A percentile compares a stretch with the other conserved stretches of the same genome.
Conservation (phyloP, 2,888 invertebrate genomes). For the Invenusta paracnida region DNA sequence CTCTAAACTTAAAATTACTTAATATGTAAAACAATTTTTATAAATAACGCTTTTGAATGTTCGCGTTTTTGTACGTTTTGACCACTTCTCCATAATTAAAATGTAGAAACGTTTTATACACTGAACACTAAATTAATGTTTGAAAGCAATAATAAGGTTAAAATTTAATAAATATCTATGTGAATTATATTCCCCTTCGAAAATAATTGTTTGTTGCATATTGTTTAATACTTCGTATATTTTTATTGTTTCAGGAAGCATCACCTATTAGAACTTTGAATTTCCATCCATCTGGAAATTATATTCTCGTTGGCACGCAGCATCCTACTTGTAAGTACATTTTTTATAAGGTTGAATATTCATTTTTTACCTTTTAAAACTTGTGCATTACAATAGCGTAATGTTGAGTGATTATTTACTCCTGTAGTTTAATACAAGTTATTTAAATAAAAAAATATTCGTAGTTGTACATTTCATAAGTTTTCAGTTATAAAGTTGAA, state of each 20-base stretch:
- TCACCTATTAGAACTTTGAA: conserved; percentile 82
- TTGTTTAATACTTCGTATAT: too few relatives aligned
- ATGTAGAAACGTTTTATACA: too few relatives aligned
- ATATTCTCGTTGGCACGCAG: conserved; percentile 82
- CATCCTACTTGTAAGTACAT: conserved; percentile 67
- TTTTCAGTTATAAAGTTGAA: background rate
- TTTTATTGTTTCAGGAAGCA: conserved; percentile 72
- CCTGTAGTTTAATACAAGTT: background rate
- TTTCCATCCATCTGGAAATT: conserved; percentile 92
- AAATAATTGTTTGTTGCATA: too few relatives aligned
- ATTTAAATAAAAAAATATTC: background rate
- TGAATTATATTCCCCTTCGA: too few relatives aligned
- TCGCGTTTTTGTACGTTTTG: too few relatives aligned
- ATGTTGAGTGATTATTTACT: background rate
- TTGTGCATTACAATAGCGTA: background rate
- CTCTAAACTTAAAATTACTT: too few relatives aligned
- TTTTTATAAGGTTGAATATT: background rate
- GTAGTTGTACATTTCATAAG: background rate
- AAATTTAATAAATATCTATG: too few relatives aligned
- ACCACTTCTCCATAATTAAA: too few relatives aligned
- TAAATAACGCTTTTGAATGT: too few relatives aligned
- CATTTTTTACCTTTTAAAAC: background rate
- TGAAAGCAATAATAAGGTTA: too few relatives aligned
- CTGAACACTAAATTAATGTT: too few relatives aligned
- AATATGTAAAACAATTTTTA: too few relatives aligned